Percentiles rank a stretch among this genome's conserved stretches.
These are phyloP conservation scores for Drosophila mercatorum DNA, from an alignment of 2,888 invertebrate genomes.

Conservation along the genomic window DNA sequence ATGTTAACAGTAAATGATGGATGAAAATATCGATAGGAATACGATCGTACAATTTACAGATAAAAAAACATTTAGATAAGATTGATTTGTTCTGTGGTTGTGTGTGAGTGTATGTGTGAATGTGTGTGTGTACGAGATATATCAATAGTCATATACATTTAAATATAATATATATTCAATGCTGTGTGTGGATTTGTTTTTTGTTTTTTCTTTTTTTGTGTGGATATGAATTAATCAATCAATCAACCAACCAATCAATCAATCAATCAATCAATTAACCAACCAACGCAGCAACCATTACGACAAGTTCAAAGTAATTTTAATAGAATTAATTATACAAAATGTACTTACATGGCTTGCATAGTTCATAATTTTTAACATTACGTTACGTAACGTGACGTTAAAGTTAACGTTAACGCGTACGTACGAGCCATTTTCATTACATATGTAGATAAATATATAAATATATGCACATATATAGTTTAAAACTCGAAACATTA, in stretches of 20 bases:
- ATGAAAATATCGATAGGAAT: slow-evolving; percentile 24
- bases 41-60: slow-evolving; percentile 64
- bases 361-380: slow-evolving; percentile 58
- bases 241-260: slow-evolving; percentile 65
- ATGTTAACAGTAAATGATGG: slow-evolving; percentile 35
- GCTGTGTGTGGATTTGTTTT: slow-evolving; percentile 37
- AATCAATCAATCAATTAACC: slow-evolving; percentile 82
- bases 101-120: slow-evolving; percentile 19
- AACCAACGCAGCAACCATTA: slow-evolving; percentile 84
- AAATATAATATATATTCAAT: slow-evolving; percentile 51
- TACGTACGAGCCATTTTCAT: neutral
- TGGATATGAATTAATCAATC: slow-evolving; percentile 79
- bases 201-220: slow-evolving; percentile 40
- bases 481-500: slow-evolving; percentile 49
- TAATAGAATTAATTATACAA: slow-evolving; percentile 76
- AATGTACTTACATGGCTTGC: slow-evolving; percentile 83
- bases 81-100: slow-evolving; percentile 29
- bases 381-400: slow-evolving; percentile 55
- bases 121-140: slow-evolving; percentile 26
- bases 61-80: slow-evolving; percentile 73
- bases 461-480: slow-evolving; percentile 2
- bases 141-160: slow-evolving; percentile 51
- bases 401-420: neutral
- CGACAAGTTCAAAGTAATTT: slow-evolving; percentile 83
- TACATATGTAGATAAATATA: neutral